A percentile compares a stretch with the other conserved stretches of the same genome.
Evolutionary conservation across 1,140 invertebrate species (phyloP).

Genomic region (Anagrus nilaparvatae): DNA sequence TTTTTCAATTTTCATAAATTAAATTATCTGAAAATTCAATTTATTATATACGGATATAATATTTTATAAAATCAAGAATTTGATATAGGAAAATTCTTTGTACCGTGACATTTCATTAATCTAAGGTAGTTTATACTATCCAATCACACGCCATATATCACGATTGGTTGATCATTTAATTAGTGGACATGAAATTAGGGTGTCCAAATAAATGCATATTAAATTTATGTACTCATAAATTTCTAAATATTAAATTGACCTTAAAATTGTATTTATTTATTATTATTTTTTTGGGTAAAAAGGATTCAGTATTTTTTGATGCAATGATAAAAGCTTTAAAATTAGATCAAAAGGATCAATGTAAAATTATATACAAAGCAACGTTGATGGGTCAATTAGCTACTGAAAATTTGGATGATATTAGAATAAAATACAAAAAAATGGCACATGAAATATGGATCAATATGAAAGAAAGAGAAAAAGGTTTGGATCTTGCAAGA

Average conservation of each 20-base stretch:
- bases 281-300: too few species aligned
- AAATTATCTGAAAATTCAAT: too few species aligned
- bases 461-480: slow-evolving; percentile 50
- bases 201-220: not conserved
- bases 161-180: slow-evolving; percentile 9
- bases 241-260: not conserved
- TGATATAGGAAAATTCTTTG: too few species aligned
- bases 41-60: too few species aligned
- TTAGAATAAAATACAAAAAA: slow-evolving; percentile 45
- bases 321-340: slow-evolving; percentile 45
- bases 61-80: too few species aligned
- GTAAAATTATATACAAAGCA: slow-evolving; percentile 46
- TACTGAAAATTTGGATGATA: slow-evolving; percentile 50
- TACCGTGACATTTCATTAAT: too few species aligned
- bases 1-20: too few species aligned
- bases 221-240: not conserved
- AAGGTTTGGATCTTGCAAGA: slow-evolving; percentile 41
- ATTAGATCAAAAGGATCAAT: slow-evolving; percentile 45
- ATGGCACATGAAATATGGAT: slow-evolving; percentile 45
- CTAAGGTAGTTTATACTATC: too few species aligned
- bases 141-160: too few species aligned
- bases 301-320: slow-evolving; percentile 53
- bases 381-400: slow-evolving; percentile 52
- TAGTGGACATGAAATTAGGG: slow-evolving; percentile 1
- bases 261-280: not conserved